Percentiles rank a stretch among this genome's conserved stretches.
These are phyloP conservation scores for Puma concolor DNA, from an alignment of 2,113 vertebrate genomes.

Conservation along the genomic window DNA sequence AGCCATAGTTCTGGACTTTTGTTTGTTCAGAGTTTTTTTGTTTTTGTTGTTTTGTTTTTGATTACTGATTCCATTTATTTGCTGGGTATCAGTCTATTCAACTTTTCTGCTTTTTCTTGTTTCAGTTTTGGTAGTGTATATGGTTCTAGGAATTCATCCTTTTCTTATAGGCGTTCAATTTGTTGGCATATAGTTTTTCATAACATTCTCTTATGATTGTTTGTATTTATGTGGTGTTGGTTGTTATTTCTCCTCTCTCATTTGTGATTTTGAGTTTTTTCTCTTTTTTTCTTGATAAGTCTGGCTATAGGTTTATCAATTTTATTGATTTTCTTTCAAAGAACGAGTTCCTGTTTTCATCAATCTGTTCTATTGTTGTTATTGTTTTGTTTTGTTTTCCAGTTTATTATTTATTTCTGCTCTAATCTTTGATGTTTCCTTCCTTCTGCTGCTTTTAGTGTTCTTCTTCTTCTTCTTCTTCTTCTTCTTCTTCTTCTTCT, in stretches of 20 bases:
- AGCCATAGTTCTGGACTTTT: background rate
- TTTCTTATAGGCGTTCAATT: background rate
- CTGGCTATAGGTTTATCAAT: background rate
- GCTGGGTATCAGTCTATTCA: background rate
- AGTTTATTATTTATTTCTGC: background rate
- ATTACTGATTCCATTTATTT: background rate
- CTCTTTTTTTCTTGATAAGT: background rate
- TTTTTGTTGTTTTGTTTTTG: background rate
- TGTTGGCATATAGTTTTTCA: background rate
- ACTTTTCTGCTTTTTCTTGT: background rate
- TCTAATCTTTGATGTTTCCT: background rate
- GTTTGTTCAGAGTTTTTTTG: background rate
- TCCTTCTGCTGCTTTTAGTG: background rate
- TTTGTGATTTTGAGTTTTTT: background rate
- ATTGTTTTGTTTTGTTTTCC: background rate
- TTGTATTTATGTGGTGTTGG: background rate
- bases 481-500: rapidly evolving
- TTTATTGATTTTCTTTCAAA: background rate
- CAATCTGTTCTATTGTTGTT: background rate
- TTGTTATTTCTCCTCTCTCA: background rate
- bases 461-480: rapidly evolving
- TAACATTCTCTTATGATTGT: background rate
- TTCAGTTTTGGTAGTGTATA: background rate
- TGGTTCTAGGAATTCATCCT: background rate
- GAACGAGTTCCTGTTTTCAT: background rate